A percentile compares a stretch with the other conserved stretches of the same genome.
Conservation (phyloP, 2,888 invertebrate genomes). For the Heliothis peltigera region DNA sequence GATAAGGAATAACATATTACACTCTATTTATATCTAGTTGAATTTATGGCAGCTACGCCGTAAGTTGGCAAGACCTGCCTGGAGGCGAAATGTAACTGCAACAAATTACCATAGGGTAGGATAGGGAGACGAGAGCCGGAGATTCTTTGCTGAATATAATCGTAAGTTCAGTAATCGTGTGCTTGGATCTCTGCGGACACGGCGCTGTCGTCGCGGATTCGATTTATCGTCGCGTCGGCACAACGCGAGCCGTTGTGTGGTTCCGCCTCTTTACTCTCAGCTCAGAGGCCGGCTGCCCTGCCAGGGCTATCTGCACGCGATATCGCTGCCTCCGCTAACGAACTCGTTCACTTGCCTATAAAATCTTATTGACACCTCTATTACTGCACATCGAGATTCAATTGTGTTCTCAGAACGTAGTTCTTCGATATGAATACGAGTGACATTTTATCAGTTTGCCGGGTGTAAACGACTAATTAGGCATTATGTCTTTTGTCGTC, state of each 20-base stretch:
- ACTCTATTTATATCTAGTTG: conserved; percentile 66
- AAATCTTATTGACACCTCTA: conserved; percentile 73
- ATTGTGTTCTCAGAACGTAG: conserved; percentile 43
- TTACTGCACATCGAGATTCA: conserved; percentile 62
- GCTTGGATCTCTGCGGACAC: conserved; percentile 78
- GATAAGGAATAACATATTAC: conserved; percentile 66
- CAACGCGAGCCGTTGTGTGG: conserved; percentile 82
- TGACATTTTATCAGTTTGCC: conserved; percentile 43
- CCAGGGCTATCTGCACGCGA: conserved; percentile 81
- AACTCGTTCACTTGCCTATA: conserved; percentile 75
- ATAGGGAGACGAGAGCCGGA: conserved; percentile 49
- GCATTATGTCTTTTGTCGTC: conserved; percentile 22
- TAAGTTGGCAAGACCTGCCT: conserved; percentile 56
- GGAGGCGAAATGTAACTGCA: conserved; percentile 61
- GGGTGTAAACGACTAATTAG: conserved; percentile 38
- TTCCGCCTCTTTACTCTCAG: conserved; percentile 77
- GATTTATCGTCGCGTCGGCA: conserved; percentile 80
- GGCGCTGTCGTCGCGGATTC: conserved; percentile 83
- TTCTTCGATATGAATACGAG: conserved; percentile 18
- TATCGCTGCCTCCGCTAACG: conserved; percentile 76
- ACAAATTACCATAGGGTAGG: conserved; percentile 66
- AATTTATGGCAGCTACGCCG: conserved; percentile 63
- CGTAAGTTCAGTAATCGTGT: conserved; percentile 77
- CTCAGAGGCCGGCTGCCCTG: conserved; percentile 55
- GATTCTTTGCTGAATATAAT: conserved; percentile 75